Evolutionary conservation across 2,113 vertebrate genomes (phyloP), one percentile per base, ranked within the genome.

Genomic region (Chrysochloris asiatica): DNA sequence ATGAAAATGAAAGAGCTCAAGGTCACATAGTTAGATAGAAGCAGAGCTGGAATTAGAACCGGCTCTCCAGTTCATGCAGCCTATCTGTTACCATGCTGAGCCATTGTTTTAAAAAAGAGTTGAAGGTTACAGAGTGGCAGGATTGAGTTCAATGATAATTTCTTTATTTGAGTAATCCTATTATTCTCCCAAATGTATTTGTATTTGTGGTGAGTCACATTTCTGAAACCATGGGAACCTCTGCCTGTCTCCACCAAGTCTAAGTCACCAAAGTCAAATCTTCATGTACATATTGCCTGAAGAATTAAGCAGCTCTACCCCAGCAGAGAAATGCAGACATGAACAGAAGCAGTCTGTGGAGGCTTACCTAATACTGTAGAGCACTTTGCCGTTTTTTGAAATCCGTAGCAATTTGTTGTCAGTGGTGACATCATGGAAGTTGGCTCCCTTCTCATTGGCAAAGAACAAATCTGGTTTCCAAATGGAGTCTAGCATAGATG

Each of bases 401-500:
- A 99, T 99, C 93, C 99, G 98, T 95, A 99, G 98, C 92, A 99
- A 97, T 96, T 99, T 99, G 98, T 99, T 99, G 96, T 99, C 99
- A 6, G 99, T 99, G 19, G 99, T 99, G 89, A 99, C 99, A 47
- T 99, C 99, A 6, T 99, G 99, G 97, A 99, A 99, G 96, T 99
- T 99, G 95, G 99, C 99, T 5, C 99, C 99, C 88, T 99, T 99
- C 97, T 99, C 99, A 22, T 99, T 99, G 97, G 99, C 99, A 94
- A 99, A 99, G 98, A 99, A 99, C 95, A 99, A 98, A 97, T 99
- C 99, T 0, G 99, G 99, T 95, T 99, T 99, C 99, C 99, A 99
- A 97, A 99, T 99, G 94, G 99, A 99, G 97, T 99, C 99, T 97
- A 99, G 81, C 99, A 99, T 99, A 89, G 99, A 99, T 16, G 99